Conservation (phyloP, 1,140 invertebrate species). For the Drosophila ananassae region DNA sequence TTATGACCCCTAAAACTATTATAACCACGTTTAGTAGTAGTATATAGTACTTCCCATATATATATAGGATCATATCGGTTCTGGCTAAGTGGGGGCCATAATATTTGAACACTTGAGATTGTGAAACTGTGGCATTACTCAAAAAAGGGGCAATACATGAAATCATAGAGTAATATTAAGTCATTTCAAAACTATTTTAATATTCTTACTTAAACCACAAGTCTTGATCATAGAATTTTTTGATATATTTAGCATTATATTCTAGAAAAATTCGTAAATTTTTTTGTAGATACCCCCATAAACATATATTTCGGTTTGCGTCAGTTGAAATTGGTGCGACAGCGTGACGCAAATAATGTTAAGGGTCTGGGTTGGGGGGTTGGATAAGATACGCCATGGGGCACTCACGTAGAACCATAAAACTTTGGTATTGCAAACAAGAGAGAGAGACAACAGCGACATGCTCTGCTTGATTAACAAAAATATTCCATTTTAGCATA, state of each 20-base stretch:
- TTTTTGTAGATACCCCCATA: background rate
- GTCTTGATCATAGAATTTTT: too few relatives aligned
- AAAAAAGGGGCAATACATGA: too few relatives aligned
- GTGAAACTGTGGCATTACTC: background rate
- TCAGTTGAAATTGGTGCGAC: slow-evolving; percentile 2
- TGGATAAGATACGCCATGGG: slow-evolving; percentile 28
- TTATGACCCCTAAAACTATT: slow-evolving; percentile 1
- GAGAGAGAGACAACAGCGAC: background rate
- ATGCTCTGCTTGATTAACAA: slow-evolving; percentile 2
- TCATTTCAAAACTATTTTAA: too few relatives aligned
- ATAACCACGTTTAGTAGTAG: background rate
- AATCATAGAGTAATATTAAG: too few relatives aligned
- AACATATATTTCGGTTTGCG: slow-evolving; percentile 10
- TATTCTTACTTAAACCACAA: too few relatives aligned
- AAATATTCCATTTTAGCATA: slow-evolving; percentile 18
- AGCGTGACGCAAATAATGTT: slow-evolving; percentile 18
- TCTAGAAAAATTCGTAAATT: background rate
- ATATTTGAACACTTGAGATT: background rate
- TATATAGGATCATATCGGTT: background rate
- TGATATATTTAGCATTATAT: background rate
- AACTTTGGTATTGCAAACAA: background rate
- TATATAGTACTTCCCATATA: background rate
- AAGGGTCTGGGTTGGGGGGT: background rate
- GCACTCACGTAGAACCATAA: slow-evolving; percentile 10
- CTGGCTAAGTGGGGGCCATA: slow-evolving; percentile 2